A percentile compares a stretch with the other conserved stretches of the same genome.
These are phyloP conservation scores for Pelvicachromis taeniatus DNA, from an alignment of 2,113 vertebrate species.

Conservation along the genomic window DNA sequence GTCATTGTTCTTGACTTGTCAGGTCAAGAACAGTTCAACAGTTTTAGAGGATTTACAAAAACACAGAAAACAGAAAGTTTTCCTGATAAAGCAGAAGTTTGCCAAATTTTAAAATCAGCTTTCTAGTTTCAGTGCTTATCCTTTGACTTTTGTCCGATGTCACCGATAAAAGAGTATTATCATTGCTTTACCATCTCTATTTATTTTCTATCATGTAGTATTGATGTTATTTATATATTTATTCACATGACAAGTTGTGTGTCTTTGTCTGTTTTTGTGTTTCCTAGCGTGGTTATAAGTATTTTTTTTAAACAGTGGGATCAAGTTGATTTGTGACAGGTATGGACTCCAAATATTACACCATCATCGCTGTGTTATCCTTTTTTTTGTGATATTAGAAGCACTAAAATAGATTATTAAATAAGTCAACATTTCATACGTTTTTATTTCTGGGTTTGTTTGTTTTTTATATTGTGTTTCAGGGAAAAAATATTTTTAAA, in stretches of 20 bases:
- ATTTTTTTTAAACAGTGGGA: background rate
- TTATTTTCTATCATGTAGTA: constrained; percentile 8
- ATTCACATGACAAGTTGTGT: background rate
- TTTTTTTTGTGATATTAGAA: background rate
- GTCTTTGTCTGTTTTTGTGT: constrained; percentile 14
- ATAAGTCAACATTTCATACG: background rate
- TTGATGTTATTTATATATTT: constrained; percentile 31
- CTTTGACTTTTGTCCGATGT: background rate
- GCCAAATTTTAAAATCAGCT: background rate
- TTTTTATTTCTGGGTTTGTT: background rate
- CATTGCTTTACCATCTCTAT: background rate
- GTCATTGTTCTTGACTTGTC: background rate
- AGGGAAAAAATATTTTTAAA: background rate
- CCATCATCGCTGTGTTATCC: background rate
- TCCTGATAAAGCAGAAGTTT: background rate
- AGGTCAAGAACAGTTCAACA: background rate
- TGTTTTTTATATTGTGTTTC: background rate
- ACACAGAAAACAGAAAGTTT: background rate
- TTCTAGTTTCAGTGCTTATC: background rate
- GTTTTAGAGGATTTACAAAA: background rate
- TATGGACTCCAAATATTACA: background rate
- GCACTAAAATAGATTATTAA: background rate
- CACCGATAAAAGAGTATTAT: background rate
- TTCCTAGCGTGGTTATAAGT: background rate
- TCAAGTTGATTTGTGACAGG: background rate